Evolutionary conservation across 2,888 invertebrate genomes (phyloP).

Genomic region (Nephrotoma flavescens): DNA sequence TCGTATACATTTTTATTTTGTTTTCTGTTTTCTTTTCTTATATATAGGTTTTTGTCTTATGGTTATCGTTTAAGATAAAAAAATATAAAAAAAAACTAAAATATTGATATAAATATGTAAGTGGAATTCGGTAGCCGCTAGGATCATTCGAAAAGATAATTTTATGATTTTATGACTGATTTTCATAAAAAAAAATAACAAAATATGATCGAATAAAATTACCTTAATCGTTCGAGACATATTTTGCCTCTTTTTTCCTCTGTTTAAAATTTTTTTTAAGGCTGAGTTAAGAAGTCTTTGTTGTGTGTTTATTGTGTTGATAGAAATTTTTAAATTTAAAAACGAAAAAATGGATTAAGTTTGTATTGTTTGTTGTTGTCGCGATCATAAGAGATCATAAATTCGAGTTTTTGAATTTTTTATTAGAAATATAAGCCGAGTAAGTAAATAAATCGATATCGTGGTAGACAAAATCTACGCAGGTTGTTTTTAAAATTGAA

Average conservation of each 20-base stretch:
- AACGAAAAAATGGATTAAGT: neutral
- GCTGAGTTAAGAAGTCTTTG: neutral
- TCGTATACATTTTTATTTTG: neutral
- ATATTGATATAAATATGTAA: neutral
- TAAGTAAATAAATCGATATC: neutral
- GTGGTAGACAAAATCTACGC: neutral
- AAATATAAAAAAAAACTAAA: neutral
- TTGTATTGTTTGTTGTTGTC: neutral
- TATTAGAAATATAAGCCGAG: neutral
- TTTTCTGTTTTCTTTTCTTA: neutral
- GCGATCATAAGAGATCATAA: neutral
- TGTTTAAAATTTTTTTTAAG: neutral
- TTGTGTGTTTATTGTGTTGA: neutral
- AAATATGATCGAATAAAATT: neutral
- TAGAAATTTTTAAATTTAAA: neutral
- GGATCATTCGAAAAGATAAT: slow-evolving; percentile 2
- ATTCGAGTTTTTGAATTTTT: neutral
- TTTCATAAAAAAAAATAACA: neutral
- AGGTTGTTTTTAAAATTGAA: neutral
- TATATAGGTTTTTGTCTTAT: neutral
- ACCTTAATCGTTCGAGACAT: neutral
- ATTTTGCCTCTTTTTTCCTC: neutral
- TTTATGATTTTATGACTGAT: neutral
- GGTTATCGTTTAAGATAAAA: neutral
- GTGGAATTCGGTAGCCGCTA: slow-evolving; percentile 7